Evolutionary conservation across 2,113 vertebrate species (phyloP).

Genomic region (Falco punctatus): DNA sequence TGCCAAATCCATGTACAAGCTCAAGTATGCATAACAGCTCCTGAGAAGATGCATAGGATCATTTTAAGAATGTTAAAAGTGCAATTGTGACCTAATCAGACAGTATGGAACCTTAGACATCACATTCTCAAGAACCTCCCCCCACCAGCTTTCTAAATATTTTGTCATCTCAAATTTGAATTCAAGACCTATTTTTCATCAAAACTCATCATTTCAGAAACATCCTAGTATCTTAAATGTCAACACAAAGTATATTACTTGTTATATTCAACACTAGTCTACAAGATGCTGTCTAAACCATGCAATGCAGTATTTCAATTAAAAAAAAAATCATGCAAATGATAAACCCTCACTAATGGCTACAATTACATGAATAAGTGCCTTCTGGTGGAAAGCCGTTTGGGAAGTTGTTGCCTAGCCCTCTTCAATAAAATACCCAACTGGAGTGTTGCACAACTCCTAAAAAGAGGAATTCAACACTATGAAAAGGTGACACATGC

Average conservation of each 20-base stretch:
- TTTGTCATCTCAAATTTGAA: not conserved
- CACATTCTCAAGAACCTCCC: not conserved
- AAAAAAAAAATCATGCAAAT: not conserved
- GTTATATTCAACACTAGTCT: not conserved
- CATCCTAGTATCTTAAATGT: not conserved
- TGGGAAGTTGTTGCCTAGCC: not conserved
- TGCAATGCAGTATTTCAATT: not conserved
- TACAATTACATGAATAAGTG: not conserved
- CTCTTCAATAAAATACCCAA: not conserved
- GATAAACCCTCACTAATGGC: not conserved
- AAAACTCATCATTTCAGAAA: not conserved
- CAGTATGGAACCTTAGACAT: not conserved
- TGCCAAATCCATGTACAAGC: not conserved
- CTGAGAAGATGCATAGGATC: not conserved
- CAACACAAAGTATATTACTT: not conserved
- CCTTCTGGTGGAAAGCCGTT: not conserved
- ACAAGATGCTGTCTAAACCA: not conserved
- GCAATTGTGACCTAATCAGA: not conserved
- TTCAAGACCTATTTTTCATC: not conserved
- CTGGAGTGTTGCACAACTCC: not conserved
- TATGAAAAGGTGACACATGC: not conserved
- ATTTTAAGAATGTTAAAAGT: not conserved
- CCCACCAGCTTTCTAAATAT: not conserved
- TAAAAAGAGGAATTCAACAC: not conserved
- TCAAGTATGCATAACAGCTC: not conserved